phyloP scores from a whole-genome alignment of 2,888 invertebrate genomes.

The Augochlorella aurata region DNA sequence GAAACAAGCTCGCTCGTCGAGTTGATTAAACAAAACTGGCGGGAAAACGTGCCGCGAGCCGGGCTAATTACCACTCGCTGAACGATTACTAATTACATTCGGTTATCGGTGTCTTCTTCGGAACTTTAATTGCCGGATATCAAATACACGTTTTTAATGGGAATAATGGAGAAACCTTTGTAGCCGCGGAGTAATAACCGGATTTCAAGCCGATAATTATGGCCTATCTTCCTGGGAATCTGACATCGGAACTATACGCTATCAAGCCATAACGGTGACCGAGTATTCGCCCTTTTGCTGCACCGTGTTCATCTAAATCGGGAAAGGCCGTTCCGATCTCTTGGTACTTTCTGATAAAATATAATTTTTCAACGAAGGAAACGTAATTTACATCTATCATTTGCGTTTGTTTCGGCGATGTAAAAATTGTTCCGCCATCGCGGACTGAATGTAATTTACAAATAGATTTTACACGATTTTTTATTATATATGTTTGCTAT shows the following conservation, averaged over 20 bases:
- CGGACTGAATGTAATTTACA: too few relatives aligned
- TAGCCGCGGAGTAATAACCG: background rate
- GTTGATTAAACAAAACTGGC: conserved; percentile 39
- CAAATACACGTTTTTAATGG: conserved; percentile 12
- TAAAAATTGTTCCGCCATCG: too few relatives aligned
- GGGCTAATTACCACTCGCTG: conserved; percentile 27
- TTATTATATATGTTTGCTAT: too few relatives aligned
- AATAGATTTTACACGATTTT: too few relatives aligned
- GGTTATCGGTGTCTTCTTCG: conserved; percentile 20
- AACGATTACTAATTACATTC: conserved; percentile 40
- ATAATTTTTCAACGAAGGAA: too few relatives aligned
- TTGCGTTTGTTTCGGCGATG: too few relatives aligned
- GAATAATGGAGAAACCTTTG: conserved; percentile 3
- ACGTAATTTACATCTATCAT: too few relatives aligned
- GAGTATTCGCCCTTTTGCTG: background rate
- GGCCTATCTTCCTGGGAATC: background rate
- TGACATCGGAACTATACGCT: background rate
- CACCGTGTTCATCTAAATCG: too few relatives aligned
- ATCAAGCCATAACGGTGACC: background rate
- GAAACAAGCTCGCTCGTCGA: conserved; percentile 3
- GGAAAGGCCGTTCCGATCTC: too few relatives aligned
- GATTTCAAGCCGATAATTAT: background rate
- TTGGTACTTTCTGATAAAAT: too few relatives aligned
- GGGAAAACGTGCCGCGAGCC: conserved; percentile 16
- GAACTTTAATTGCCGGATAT: conserved; percentile 24